Percentiles rank a stretch among this genome's conserved stretches.
phyloP scores from a whole-genome alignment of 2,888 invertebrate species.

The Chymomyza caudatula region DNA sequence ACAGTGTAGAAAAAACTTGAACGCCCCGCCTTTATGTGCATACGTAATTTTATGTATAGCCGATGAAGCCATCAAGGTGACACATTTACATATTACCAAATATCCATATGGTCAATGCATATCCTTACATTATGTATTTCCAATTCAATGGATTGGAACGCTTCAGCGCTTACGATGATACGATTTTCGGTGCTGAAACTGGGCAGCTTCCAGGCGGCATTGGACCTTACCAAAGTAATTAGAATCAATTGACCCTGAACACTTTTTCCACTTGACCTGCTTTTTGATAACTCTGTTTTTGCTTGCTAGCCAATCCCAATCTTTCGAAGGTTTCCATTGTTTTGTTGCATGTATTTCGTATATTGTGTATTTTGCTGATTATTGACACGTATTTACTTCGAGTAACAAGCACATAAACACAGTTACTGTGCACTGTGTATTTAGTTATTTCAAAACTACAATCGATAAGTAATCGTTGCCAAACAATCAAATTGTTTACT shows the following conservation, averaged over 20 bases:
- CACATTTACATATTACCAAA: background rate
- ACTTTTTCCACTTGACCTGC: constrained; percentile 58
- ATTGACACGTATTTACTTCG: background rate
- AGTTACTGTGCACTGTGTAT: background rate
- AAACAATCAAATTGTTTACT: background rate
- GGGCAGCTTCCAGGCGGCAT: background rate
- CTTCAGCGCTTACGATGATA: constrained; percentile 39
- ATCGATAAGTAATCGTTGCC: background rate
- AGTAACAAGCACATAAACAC: background rate
- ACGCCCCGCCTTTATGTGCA: background rate
- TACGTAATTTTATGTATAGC: background rate
- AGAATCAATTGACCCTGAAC: constrained; percentile 64
- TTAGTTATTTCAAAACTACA: background rate
- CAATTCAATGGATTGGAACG: constrained; percentile 47
- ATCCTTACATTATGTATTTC: constrained; percentile 21
- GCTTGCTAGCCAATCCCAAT: background rate
- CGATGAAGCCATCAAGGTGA: background rate
- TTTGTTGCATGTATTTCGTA: background rate
- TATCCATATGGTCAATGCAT: background rate
- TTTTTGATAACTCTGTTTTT: constrained; percentile 42
- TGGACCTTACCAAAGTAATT: constrained; percentile 37
- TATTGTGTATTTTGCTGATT: background rate
- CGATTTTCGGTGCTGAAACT: background rate
- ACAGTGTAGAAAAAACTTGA: background rate
- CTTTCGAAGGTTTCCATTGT: background rate